Percentiles rank a stretch among this genome's conserved stretches.
These are phyloP conservation scores for Caranx melampygus DNA, from an alignment of 2,113 vertebrate species.

Conservation along the genomic window DNA sequence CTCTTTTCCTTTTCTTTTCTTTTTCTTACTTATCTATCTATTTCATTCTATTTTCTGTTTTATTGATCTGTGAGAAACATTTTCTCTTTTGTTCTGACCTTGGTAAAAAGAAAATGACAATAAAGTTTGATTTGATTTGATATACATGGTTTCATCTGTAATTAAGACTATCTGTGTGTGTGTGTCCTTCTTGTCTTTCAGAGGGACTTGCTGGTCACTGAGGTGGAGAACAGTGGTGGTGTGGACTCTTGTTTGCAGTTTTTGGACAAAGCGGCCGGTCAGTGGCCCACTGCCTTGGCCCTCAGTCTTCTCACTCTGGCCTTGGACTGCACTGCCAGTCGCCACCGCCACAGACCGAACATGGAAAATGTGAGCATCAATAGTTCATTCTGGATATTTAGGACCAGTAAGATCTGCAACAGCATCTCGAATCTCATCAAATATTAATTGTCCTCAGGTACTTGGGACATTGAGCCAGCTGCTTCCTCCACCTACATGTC, in stretches of 20 bases:
- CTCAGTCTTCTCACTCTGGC: conserved; percentile 76
- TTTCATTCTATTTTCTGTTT: too few species aligned
- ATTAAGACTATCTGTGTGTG: too few species aligned
- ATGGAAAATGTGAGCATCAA: conserved; percentile 62
- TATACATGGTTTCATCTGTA: too few species aligned
- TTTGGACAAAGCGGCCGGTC: conserved; percentile 74
- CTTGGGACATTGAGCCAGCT: conserved; percentile 63
- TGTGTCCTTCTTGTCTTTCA: conserved; percentile 31
- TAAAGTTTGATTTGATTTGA: too few species aligned
- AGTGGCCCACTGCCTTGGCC: conserved; percentile 73
- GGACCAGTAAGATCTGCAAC: not conserved
- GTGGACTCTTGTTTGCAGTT: conserved; percentile 79
- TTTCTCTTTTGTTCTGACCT: too few species aligned
- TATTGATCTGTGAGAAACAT: too few species aligned
- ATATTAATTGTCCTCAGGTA: conserved; percentile 64
- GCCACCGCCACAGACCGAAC: conserved; percentile 72
- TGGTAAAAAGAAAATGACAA: too few species aligned
- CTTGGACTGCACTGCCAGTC: conserved; percentile 57
- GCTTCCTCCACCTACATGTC: conserved; percentile 58
- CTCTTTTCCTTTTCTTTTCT: too few species aligned
- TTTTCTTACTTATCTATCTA: too few species aligned
- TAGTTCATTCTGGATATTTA: not conserved
- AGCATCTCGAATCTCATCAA: too few species aligned
- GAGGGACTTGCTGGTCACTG: conserved; percentile 75
- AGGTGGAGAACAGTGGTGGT: conserved; percentile 78